phyloP scores from a whole-genome alignment of 2,113 vertebrate species.

The Colistium nudipinnis region DNA sequence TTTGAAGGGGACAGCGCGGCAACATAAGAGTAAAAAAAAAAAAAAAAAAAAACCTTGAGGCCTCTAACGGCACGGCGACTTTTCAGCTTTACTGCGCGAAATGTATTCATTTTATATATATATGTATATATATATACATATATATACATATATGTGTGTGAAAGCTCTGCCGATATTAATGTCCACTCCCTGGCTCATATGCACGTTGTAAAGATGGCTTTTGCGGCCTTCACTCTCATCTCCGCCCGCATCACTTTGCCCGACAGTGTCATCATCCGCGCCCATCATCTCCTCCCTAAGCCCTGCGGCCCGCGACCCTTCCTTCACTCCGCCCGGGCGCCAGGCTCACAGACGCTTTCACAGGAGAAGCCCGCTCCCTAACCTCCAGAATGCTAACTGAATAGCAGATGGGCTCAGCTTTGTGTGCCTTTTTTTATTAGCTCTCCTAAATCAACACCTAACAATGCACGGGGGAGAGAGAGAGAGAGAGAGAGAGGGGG shows the following conservation, averaged over 20 bases:
- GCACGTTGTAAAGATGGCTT: conserved; percentile 26
- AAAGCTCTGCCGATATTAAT: conserved; percentile 8
- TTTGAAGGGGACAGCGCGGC: not conserved
- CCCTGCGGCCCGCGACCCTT: conserved; percentile 70
- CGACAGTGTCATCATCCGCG: conserved; percentile 46
- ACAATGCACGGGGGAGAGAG: conserved; percentile 71
- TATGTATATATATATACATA: too few species aligned
- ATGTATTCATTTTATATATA: conserved; percentile 6
- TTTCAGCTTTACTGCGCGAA: conserved; percentile 10
- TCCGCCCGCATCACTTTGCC: conserved; percentile 41
- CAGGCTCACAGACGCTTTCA: conserved; percentile 75
- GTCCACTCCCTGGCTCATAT: not conserved
- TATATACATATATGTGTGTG: too few species aligned
- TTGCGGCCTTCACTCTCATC: conserved; percentile 49
- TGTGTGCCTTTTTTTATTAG: conserved; percentile 81
- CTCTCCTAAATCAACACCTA: conserved; percentile 80
- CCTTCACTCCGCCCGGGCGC: conserved; percentile 62
- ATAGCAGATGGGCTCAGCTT: conserved; percentile 79
- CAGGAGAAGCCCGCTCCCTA: conserved; percentile 73
- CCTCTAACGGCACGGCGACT: not conserved
- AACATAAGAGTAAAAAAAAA: conserved; percentile 10
- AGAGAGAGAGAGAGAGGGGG: conserved; percentile 32
- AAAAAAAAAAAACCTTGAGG: too few species aligned
- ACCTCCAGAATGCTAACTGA: conserved; percentile 75
- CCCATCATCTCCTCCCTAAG: conserved; percentile 48